Conservation (phyloP, 2,113 vertebrate species). For the Cololabis saira region DNA sequence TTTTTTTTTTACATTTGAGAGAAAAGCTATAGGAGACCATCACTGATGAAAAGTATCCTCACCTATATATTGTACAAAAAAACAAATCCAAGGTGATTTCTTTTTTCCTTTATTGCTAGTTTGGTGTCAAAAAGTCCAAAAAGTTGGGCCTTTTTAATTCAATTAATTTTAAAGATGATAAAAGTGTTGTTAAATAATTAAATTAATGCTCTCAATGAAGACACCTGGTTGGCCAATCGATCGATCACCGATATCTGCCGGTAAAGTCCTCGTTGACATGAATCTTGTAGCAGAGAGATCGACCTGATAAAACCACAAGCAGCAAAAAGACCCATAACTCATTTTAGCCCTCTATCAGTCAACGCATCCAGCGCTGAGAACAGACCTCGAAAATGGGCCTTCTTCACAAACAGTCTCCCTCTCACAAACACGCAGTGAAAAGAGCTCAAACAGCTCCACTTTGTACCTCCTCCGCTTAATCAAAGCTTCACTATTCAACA, state of each 20-base stretch:
- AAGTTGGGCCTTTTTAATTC: too few relatives aligned
- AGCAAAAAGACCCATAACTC: constrained; percentile 85
- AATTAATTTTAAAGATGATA: too few relatives aligned
- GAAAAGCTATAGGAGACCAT: too few relatives aligned
- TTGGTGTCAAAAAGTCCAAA: too few relatives aligned
- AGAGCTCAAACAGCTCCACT: constrained; percentile 88
- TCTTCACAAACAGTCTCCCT: constrained; percentile 37
- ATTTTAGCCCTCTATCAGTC: constrained; percentile 93
- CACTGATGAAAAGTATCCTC: too few relatives aligned
- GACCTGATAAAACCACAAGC: constrained; percentile 29
- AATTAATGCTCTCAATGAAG: too few relatives aligned
- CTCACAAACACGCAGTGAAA: constrained; percentile 47
- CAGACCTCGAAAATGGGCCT: constrained; percentile 79
- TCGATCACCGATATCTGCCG: background rate
- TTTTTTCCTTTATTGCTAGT: too few relatives aligned
- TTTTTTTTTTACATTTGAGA: too few relatives aligned
- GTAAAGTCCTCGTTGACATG: constrained; percentile 23
- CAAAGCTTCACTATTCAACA: constrained; percentile 99
- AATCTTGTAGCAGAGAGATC: constrained; percentile 54
- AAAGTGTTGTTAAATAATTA: too few relatives aligned
- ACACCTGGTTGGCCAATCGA: too few relatives aligned
- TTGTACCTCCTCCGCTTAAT: constrained; percentile 99
- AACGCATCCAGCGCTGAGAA: constrained; percentile 92
- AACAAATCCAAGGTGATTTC: too few relatives aligned
- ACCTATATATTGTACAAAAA: too few relatives aligned